phyloP scores from a whole-genome alignment of 2,888 invertebrate species.

The Athetis lepigone region DNA sequence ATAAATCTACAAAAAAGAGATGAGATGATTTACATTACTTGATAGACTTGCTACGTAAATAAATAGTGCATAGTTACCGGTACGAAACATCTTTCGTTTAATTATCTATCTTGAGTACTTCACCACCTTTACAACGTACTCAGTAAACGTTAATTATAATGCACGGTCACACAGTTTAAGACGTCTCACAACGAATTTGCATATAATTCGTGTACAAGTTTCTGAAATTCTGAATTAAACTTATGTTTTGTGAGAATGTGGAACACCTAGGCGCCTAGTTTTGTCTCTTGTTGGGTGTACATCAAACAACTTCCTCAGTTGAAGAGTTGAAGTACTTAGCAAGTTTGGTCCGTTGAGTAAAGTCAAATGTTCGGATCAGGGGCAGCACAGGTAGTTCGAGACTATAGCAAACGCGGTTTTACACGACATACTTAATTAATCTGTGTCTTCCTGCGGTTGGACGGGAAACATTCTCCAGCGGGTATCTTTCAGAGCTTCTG shows the following conservation, averaged over 20 bases:
- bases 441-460: constrained; percentile 21
- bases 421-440: constrained; percentile 55
- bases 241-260: constrained; percentile 36
- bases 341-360: constrained; percentile 54
- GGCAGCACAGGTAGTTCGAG: constrained; percentile 42
- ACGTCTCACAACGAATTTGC: constrained; percentile 20
- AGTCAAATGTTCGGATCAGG: constrained; percentile 51
- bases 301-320: constrained; percentile 57
- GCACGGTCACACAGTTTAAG: constrained; percentile 21
- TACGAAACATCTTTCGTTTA: constrained; percentile 2
- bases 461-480: constrained; percentile 20
- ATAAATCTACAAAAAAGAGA: constrained; percentile 15
- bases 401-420: constrained; percentile 36
- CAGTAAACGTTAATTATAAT: neutral
- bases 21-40: constrained; percentile 24
- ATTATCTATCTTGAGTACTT: constrained; percentile 23
- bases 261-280: constrained; percentile 48
- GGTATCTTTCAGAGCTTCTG: constrained; percentile 16
- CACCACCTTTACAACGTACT: neutral
- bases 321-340: constrained; percentile 45
- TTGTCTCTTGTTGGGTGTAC: constrained; percentile 40
- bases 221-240: constrained; percentile 42
- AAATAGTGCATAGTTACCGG: constrained; percentile 8
- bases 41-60: constrained; percentile 24
- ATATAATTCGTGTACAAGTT: constrained; percentile 30